Evolutionary conservation across 2,797 vertebrate genomes (phyloP).

Genomic region (Micromesistius poutassou): DNA sequence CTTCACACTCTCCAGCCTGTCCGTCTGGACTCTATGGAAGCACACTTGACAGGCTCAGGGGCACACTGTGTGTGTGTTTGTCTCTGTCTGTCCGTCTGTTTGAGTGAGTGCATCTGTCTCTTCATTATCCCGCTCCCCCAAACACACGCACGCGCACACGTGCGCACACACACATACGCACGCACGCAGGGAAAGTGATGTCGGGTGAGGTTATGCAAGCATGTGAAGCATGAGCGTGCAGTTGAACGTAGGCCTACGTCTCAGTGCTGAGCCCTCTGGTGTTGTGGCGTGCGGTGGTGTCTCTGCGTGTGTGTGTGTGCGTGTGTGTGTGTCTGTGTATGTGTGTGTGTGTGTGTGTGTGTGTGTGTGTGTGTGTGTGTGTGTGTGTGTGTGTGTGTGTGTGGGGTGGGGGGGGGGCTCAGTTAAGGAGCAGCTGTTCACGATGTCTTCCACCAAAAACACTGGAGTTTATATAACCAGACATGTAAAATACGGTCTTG

Average conservation of each 20-base stretch:
- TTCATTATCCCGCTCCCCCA: background rate
- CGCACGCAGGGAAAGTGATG: background rate
- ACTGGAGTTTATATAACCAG: background rate
- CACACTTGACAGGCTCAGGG: too few relatives aligned
- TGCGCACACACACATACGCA: background rate
- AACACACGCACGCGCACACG: background rate
- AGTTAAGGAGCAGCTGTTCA: background rate
- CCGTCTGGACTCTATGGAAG: background rate
- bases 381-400: conserved; percentile 2
- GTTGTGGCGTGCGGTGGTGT: background rate
- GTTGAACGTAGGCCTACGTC: background rate
- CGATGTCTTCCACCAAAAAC: background rate
- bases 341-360: background rate
- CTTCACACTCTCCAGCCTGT: background rate
- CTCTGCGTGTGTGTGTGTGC: background rate
- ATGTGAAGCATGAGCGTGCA: background rate
- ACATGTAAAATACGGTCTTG: background rate
- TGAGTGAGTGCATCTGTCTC: background rate
- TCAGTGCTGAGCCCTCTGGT: background rate
- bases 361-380: background rate
- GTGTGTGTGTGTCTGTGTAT: background rate
- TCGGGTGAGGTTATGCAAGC: background rate
- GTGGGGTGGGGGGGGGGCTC: background rate
- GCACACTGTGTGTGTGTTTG: background rate
- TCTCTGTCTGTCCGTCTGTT: background rate